phyloP scores from a whole-genome alignment of 2,888 invertebrate genomes.

The Drosophila siamana region DNA sequence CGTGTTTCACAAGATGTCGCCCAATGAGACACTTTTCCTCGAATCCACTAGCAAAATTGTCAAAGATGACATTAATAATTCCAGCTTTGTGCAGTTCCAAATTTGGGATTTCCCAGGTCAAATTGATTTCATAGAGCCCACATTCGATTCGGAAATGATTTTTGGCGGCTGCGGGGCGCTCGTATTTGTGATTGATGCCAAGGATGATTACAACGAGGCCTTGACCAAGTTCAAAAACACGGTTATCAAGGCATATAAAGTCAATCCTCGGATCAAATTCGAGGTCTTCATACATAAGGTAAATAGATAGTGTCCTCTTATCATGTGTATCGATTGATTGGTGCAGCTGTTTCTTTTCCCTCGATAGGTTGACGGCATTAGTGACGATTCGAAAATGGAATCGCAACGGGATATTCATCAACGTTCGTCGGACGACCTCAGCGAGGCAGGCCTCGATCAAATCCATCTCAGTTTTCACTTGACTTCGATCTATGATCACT shows the following conservation, averaged over 20 bases:
- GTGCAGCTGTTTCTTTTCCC: constrained; percentile 36
- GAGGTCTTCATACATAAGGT: constrained; percentile 99
- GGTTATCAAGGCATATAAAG: constrained; percentile 97
- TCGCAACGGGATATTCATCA: constrained; percentile 99
- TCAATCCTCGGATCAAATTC: constrained; percentile 98
- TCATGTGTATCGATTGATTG: constrained; percentile 9
- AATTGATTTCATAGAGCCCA: constrained; percentile 98
- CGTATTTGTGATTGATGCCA: constrained; percentile 99
- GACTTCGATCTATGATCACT: constrained; percentile 99
- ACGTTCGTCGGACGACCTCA: constrained; percentile 96
- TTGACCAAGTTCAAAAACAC: constrained; percentile 96
- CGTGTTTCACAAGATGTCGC: constrained; percentile 99
- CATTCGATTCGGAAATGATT: constrained; percentile 97
- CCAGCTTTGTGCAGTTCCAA: constrained; percentile 99
- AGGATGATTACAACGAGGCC: constrained; percentile 99
- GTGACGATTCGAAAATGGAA: constrained; percentile 99
- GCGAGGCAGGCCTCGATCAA: constrained; percentile 94
- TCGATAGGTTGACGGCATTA: constrained; percentile 95
- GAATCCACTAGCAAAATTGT: constrained; percentile 99
- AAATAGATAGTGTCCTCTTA: constrained; percentile 42
- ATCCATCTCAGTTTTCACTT: constrained; percentile 97
- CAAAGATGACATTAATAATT: constrained; percentile 98
- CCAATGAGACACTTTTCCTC: constrained; percentile 98
- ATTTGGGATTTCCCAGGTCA: constrained; percentile 99
- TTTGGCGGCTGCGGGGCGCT: constrained; percentile 99